Evolutionary conservation across 2,888 invertebrate species (phyloP).

Genomic region (Baccha elongata): DNA sequence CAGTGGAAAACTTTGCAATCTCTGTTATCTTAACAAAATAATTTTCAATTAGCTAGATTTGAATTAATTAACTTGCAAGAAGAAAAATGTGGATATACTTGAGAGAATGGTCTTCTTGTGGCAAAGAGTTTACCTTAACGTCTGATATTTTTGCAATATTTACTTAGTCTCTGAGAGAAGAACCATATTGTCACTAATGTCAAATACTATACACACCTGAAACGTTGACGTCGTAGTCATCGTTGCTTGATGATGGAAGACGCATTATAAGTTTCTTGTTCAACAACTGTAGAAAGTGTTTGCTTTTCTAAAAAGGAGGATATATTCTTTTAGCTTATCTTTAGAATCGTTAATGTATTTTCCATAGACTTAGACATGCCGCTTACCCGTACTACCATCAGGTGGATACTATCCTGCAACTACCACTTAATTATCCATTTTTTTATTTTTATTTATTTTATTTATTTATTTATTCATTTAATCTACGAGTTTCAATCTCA

Average conservation of each 20-base stretch:
- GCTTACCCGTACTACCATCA: background rate
- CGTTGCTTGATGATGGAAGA: background rate
- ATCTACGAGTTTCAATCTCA: no score
- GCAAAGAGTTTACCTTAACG: conserved; percentile 32
- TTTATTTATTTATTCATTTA: no score
- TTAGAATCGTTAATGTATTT: conserved; percentile 65
- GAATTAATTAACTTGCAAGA: conserved; percentile 81
- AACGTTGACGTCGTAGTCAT: background rate
- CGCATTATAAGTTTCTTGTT: conserved; percentile 32
- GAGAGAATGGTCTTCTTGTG: conserved; percentile 17
- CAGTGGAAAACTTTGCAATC: conserved; percentile 62
- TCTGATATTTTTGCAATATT: conserved; percentile 66
- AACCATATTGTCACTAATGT: conserved; percentile 59
- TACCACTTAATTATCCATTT: conserved; percentile 38
- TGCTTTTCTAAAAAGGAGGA: conserved; percentile 46
- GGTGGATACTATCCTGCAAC: conserved; percentile 6
- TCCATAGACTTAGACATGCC: conserved; percentile 23
- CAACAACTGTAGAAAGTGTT: conserved; percentile 40
- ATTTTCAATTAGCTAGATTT: conserved; percentile 82
- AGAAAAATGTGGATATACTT: conserved; percentile 59
- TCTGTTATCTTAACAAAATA: conserved; percentile 81
- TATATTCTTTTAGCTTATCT: conserved; percentile 56
- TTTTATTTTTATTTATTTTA: no score
- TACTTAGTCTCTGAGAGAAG: conserved; percentile 49
- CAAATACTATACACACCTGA: conserved; percentile 48